Evolutionary conservation across 1,140 invertebrate genomes (phyloP).

Genomic region (Diachasma alloeum): DNA sequence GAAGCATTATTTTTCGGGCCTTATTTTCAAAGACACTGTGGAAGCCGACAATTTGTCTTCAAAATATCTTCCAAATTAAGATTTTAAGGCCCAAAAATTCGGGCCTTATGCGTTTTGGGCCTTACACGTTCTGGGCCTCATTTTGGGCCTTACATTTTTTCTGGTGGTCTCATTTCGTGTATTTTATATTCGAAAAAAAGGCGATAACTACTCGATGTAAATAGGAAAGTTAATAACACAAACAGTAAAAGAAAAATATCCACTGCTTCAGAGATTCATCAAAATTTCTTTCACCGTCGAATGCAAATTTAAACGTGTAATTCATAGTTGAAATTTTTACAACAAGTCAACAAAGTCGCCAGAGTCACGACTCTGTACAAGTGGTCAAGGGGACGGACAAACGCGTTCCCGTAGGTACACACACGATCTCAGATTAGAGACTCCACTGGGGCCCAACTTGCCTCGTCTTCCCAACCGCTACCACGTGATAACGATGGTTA

Average conservation of each 20-base stretch:
- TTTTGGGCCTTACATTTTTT: no score
- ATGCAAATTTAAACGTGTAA: background rate
- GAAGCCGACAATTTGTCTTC: no score
- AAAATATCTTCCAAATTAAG: no score
- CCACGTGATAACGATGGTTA: slow-evolving; percentile 27
- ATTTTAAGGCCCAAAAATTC: no score
- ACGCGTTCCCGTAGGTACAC: background rate
- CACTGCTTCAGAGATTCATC: background rate
- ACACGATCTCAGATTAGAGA: slow-evolving; percentile 32
- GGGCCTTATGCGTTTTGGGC: no score
- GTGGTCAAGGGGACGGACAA: background rate
- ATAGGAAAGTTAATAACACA: background rate
- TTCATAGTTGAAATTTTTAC: background rate
- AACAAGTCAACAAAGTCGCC: background rate
- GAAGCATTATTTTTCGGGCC: no score
- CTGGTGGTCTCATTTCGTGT: no score
- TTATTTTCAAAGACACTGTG: no score
- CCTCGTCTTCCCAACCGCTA: slow-evolving; percentile 3
- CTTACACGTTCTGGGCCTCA: no score
- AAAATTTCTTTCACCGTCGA: background rate
- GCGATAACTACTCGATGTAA: background rate
- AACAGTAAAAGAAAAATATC: background rate
- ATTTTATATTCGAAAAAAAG: no score
- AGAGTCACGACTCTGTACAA: slow-evolving; percentile 5
- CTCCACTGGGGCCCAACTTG: background rate